A percentile compares a stretch with the other conserved stretches of the same genome.
Evolutionary conservation across 2,888 invertebrate species (phyloP).

Genomic region (Cephonodes hylas): DNA sequence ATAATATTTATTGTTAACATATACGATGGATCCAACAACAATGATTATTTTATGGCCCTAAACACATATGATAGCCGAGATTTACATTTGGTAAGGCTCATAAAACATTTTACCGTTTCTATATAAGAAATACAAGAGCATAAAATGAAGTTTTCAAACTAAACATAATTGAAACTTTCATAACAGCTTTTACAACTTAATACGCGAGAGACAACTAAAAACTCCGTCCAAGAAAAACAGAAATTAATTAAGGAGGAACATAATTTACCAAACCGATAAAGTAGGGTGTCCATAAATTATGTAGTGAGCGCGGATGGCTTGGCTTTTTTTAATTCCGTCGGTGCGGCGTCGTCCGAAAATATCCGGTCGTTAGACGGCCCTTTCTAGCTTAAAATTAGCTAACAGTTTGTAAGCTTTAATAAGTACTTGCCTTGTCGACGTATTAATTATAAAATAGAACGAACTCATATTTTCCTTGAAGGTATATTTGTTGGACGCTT

Average conservation of each 20-base stretch:
- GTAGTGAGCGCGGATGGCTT: slow-evolving; percentile 47
- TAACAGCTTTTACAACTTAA: slow-evolving; percentile 4
- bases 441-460: slow-evolving; percentile 2
- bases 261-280: slow-evolving; percentile 56
- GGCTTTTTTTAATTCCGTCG: slow-evolving; percentile 61
- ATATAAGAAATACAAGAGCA: background rate
- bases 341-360: slow-evolving; percentile 68
- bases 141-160: background rate
- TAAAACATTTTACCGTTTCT: background rate
- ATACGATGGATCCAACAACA: background rate
- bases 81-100: background rate
- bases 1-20: background rate
- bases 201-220: slow-evolving; percentile 15
- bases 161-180: slow-evolving; percentile 4
- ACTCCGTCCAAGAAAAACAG: slow-evolving; percentile 32
- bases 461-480: background rate
- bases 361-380: slow-evolving; percentile 60
- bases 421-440: slow-evolving; percentile 38
- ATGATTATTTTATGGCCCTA: background rate
- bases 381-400: slow-evolving; percentile 67
- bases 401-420: slow-evolving; percentile 42
- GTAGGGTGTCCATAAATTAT: slow-evolving; percentile 65
- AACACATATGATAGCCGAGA: background rate
- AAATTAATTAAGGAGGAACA: slow-evolving; percentile 46
- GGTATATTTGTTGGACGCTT: background rate